phyloP scores from a whole-genome alignment of 2,797 vertebrate species.

The Pseudochirops corinnae region DNA sequence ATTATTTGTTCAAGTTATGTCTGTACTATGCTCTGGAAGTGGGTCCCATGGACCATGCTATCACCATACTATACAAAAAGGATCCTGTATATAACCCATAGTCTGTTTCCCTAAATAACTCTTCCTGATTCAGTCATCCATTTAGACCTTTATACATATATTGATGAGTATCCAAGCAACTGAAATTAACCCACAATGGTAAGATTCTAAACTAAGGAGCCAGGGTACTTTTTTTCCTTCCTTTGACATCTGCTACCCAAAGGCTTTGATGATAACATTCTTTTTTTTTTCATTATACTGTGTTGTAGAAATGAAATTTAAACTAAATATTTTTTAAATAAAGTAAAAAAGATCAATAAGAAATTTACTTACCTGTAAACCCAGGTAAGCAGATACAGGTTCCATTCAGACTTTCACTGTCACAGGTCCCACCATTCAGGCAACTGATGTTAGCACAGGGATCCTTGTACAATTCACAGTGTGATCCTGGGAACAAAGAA shows the following conservation, averaged over 20 bases:
- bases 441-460: slow-evolving; percentile 94
- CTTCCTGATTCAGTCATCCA: not conserved
- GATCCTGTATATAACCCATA: not conserved
- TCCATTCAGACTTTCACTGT: slow-evolving; percentile 90
- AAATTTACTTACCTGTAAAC: slow-evolving; percentile 89
- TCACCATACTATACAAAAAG: not conserved
- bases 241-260: too few species aligned
- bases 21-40: not conserved
- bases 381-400: slow-evolving; percentile 93
- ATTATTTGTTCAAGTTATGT: not conserved
- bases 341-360: not conserved
- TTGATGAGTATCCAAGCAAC: not conserved
- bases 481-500: slow-evolving; percentile 87
- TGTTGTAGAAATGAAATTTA: not conserved
- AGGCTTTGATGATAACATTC: accelerated
- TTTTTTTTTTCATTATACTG: not conserved
- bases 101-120: not conserved
- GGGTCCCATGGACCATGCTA: not conserved
- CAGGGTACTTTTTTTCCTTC: not conserved
- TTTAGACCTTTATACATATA: not conserved
- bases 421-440: slow-evolving; percentile 94
- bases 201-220: not conserved
- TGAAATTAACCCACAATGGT: not conserved
- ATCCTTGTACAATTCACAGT: slow-evolving; percentile 96
- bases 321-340: not conserved